Evolutionary conservation across 2,113 vertebrate genomes (phyloP).

Genomic region (Narcine bancroftii): DNA sequence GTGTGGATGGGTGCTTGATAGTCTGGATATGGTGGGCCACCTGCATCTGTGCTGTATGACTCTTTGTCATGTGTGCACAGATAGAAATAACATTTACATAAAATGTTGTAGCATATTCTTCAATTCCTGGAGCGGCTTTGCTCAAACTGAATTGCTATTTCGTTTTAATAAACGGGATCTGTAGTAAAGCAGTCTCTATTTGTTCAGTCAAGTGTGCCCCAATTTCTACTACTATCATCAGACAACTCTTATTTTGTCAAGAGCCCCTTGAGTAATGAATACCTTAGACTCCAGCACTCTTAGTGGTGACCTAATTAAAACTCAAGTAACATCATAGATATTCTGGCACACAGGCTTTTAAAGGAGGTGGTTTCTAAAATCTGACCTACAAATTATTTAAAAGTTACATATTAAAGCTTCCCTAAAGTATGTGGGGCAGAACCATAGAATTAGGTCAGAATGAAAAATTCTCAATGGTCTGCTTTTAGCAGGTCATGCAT

Average conservation of each 20-base stretch:
- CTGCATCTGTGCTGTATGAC: too few relatives aligned
- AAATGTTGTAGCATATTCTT: not conserved
- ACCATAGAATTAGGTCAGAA: conserved; percentile 27
- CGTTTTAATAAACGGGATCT: not conserved
- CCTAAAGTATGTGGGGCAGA: conserved; percentile 6
- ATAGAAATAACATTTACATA: not conserved
- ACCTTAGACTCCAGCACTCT: not conserved
- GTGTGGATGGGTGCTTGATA: too few relatives aligned
- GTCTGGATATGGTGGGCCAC: too few relatives aligned
- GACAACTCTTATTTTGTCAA: not conserved
- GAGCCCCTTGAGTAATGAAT: not conserved
- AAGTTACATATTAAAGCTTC: conserved; percentile 28
- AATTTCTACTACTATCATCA: conserved; percentile 22
- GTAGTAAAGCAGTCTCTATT: not conserved
- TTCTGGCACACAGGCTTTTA: conserved; percentile 11
- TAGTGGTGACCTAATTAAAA: conserved; percentile 23
- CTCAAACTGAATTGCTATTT: not conserved
- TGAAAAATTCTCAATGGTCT: not conserved
- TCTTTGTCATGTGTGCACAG: too few relatives aligned
- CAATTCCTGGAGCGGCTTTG: not conserved
- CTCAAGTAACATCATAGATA: not conserved
- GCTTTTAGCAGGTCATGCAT: not conserved
- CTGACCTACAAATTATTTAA: conserved; percentile 36
- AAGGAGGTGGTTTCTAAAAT: conserved; percentile 21
- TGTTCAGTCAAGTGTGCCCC: not conserved